Evolutionary conservation across 2,113 vertebrate species (phyloP).

Genomic region (Ascaphus truei): DNA sequence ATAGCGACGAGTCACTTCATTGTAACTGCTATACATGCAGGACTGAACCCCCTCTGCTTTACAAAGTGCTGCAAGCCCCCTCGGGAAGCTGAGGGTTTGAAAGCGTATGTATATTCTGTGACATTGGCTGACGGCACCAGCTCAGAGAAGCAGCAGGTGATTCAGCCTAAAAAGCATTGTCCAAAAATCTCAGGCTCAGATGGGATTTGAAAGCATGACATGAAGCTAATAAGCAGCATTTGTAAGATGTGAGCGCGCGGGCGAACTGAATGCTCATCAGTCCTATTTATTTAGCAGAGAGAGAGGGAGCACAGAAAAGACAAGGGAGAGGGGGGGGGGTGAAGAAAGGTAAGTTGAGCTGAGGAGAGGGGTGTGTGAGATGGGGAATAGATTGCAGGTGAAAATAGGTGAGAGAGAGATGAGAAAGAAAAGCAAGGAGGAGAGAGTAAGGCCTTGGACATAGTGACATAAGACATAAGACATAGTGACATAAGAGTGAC

Average conservation of each 20-base stretch:
- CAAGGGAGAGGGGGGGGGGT: neutral
- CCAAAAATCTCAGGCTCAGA: conserved; percentile 31
- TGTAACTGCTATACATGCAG: too few relatives aligned
- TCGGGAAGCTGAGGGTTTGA: too few relatives aligned
- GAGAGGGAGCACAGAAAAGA: neutral
- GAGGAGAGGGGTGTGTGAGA: neutral
- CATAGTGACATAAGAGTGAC: too few relatives aligned
- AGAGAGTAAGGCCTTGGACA: neutral
- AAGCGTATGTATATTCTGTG: neutral
- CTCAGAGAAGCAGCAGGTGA: conserved; percentile 27
- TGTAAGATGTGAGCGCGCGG: conserved; percentile 17
- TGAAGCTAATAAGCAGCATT: conserved; percentile 39
- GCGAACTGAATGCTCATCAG: conserved; percentile 24
- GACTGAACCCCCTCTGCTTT: too few relatives aligned
- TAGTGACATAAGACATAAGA: neutral
- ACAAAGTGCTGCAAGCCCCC: too few relatives aligned
- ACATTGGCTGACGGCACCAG: neutral
- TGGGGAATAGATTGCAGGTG: neutral
- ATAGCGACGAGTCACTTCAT: too few relatives aligned
- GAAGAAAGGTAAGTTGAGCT: neutral
- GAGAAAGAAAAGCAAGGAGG: neutral
- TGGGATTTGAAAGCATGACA: conserved; percentile 26
- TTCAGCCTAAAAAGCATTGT: conserved; percentile 17
- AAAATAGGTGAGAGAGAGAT: neutral
- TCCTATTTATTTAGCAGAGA: conserved; percentile 3